phyloP scores from a whole-genome alignment of 2,113 vertebrate species.

The Gnathonemus echidnorhynchus region DNA sequence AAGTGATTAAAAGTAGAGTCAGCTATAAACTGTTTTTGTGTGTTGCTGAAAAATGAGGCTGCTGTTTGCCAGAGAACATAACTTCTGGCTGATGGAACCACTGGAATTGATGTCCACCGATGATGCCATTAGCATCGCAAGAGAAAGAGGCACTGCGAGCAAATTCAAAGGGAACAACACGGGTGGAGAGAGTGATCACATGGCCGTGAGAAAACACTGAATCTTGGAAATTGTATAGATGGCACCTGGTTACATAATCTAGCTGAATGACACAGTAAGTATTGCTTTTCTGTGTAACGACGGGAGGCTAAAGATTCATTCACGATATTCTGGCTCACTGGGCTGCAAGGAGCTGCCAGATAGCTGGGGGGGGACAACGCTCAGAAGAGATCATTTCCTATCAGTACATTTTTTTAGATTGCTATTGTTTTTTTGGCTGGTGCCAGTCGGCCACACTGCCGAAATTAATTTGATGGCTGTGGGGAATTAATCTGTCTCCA shows the following conservation, averaged over 20 bases:
- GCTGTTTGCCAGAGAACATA: background rate
- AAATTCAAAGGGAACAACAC: conserved; percentile 3
- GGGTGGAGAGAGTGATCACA: conserved; percentile 31
- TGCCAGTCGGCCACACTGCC: conserved; percentile 10
- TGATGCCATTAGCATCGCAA: background rate
- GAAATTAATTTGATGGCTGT: conserved; percentile 14
- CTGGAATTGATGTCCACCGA: background rate
- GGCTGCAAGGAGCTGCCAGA: conserved; percentile 29
- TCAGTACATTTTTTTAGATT: conserved; percentile 30
- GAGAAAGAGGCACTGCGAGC: background rate
- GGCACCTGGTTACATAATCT: conserved; percentile 10
- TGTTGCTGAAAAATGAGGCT: background rate
- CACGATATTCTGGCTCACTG: conserved; percentile 32
- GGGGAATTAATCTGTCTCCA: background rate
- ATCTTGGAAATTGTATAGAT: conserved; percentile 31
- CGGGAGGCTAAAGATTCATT: conserved; percentile 10
- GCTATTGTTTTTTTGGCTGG: conserved; percentile 33
- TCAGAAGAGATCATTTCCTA: conserved; percentile 34
- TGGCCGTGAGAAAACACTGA: conserved; percentile 31
- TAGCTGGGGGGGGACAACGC: background rate
- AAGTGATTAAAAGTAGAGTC: conserved; percentile 2
- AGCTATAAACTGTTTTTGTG: background rate
- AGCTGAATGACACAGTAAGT: conserved; percentile 37
- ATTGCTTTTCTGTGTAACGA: conserved; percentile 27
- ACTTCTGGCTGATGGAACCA: background rate